Evolutionary conservation across 2,888 invertebrate species (phyloP), one percentile per base, ranked within the genome.

Genomic region (Diaphora mendica): DNA sequence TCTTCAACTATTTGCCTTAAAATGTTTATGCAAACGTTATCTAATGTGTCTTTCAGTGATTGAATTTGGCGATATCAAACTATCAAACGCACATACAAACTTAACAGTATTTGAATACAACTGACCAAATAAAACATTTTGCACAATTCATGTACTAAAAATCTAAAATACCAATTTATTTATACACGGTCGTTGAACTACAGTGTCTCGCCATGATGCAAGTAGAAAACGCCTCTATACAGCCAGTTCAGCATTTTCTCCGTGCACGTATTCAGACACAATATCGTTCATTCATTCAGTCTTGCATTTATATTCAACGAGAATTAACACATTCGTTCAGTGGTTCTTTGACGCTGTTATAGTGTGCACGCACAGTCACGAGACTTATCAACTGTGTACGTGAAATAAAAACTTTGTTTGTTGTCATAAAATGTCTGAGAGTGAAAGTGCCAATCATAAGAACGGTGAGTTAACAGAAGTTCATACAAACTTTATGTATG

Each of bases 361-460:
- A 23, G 78, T 69, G 67, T 74, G 62, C 42, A 26, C 55, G 51
- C 33, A 23, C 20, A 48, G 64, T 48, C 23, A 30, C n/a, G 15
- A 17, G n/a, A 62, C 33, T 7, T 74, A 65, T 68, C 73, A 71
- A 77, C 72, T 67, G 75, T 64, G 26, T 65, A 64, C 74, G 75
- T 76, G 70, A 48, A 73, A 74, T 8, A 35, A 68, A 71, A 68
- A 71, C 67, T 65, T 65, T 70, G 68, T 44, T 55, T 17, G 30
- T 39, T 33, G 26, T 30, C 35, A 69, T 67, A 77, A 68, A 64
- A 86, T 84, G 86, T 68, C 80, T 70, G 81, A 76, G 66, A 85
- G 72, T 75, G 78, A 79, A 74, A 74, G 68, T 26, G 68, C 67
- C 64, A 48, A 42, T 64, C 26, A 74, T 48, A 73, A 74, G 65